phyloP scores from a whole-genome alignment of 2,888 invertebrate genomes.

The Leptopterna dolabrata region DNA sequence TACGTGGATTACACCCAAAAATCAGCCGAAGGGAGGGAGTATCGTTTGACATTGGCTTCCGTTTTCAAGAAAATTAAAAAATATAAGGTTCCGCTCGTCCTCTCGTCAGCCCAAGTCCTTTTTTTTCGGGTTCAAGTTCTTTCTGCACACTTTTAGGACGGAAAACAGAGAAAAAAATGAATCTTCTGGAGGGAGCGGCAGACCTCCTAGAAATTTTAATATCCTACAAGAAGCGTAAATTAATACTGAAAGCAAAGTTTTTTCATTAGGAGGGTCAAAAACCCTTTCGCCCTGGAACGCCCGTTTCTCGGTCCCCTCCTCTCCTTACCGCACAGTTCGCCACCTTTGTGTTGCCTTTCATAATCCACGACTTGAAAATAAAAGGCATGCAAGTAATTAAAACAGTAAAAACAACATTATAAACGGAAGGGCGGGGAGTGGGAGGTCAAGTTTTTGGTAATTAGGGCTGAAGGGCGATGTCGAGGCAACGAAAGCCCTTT shows the following conservation, averaged over 20 bases:
- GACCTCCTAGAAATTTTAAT: constrained; percentile 59
- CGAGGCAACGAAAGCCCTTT: neutral
- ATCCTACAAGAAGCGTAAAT: constrained; percentile 60
- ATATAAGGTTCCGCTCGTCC: constrained; percentile 48
- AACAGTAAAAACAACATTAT: constrained; percentile 58
- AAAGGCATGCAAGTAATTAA: constrained; percentile 60
- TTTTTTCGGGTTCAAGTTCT: neutral
- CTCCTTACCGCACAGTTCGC: neutral
- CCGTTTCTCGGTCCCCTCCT: neutral
- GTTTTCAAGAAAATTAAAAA: constrained; percentile 59
- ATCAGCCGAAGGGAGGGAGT: constrained; percentile 50
- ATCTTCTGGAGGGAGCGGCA: neutral
- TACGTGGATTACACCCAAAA: constrained; percentile 58
- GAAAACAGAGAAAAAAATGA: neutral
- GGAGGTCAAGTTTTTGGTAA: constrained; percentile 57
- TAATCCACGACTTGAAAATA: constrained; percentile 55
- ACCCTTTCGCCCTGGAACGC: constrained; percentile 1
- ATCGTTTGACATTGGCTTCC: constrained; percentile 59
- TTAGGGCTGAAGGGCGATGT: constrained; percentile 35
- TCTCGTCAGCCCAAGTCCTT: neutral
- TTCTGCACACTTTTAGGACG: neutral
- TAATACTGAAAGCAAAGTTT: constrained; percentile 59
- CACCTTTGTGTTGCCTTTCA: constrained; percentile 47
- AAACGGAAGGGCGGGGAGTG: neutral
- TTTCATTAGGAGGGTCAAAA: constrained; percentile 58